phyloP scores from a whole-genome alignment of 2,113 vertebrate species.

The Austrofundulus limnaeus region DNA sequence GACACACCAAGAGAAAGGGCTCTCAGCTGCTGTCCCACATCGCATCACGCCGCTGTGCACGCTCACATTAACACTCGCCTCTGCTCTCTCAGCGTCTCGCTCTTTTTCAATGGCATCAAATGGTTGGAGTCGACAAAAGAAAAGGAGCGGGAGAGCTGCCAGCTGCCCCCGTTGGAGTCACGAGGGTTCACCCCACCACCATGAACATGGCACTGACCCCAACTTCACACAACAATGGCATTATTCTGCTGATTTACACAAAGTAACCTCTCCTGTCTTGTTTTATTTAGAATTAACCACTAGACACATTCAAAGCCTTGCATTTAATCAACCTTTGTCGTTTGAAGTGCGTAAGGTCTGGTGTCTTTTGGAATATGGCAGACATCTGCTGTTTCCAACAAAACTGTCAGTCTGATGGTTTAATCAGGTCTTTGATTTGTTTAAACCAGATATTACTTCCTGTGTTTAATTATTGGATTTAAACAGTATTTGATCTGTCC shows the following conservation, averaged over 20 bases:
- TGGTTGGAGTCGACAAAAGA: conserved; percentile 67
- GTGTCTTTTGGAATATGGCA: conserved; percentile 6
- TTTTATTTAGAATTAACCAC: conserved; percentile 31
- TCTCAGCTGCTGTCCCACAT: conserved; percentile 77
- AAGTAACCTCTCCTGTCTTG: conserved; percentile 50
- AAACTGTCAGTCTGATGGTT: conserved; percentile 8
- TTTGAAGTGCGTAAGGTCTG: conserved; percentile 25
- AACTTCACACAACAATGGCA: conserved; percentile 47
- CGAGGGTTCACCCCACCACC: conserved; percentile 31
- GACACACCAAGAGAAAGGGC: conserved; percentile 32
- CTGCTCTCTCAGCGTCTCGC: conserved; percentile 53
- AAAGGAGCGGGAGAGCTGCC: conserved; percentile 66
- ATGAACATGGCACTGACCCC: conserved; percentile 64
- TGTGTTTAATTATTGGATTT: conserved; percentile 1
- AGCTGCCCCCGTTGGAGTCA: conserved; percentile 66
- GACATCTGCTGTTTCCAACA: conserved; percentile 27
- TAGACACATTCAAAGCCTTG: conserved; percentile 32
- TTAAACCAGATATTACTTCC: not conserved
- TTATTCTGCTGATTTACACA: conserved; percentile 60
- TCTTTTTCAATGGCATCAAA: conserved; percentile 75
- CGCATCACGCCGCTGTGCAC: conserved; percentile 76
- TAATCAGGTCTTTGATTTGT: not conserved
- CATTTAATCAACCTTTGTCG: conserved; percentile 38
- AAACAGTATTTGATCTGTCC: not conserved
- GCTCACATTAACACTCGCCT: conserved; percentile 65